Base-by-base conservation (phyloP, 2,888 invertebrate species). In the Agrenia bidenticulata region DNA sequence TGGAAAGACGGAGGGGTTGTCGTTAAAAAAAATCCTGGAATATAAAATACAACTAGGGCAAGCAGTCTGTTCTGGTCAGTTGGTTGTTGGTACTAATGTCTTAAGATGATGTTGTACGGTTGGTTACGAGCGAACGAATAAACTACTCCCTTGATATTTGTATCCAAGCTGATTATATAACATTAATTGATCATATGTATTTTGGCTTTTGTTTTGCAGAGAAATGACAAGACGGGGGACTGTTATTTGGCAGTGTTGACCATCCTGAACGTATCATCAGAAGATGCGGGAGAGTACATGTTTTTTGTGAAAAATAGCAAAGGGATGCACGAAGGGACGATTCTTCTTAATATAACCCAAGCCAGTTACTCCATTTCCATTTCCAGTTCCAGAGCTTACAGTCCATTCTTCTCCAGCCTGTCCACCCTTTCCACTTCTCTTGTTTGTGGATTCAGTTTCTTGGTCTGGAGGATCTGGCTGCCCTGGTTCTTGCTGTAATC, bases 281-380 rank as follows among this genome's bases (percentile, higher is more conserved):
- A 82, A 41, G 86, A 87, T 78, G 82, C 83, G 15, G 87, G 87
- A 26, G 87, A 87, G 78, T 86, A 86, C 80, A 81, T 83, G 70
- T 82, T 87, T 72, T 79, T 87, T 68, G 86, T 86, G 32, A 83
- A 85, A 74, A 87, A 87, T 59, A 80, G 83, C 42, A 83, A 83
- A 75, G 87, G 87, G 61, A 80, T 86, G 71, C 83, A 85, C 53
- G 86, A 87, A 78, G 86, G 86, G 57, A 82, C 82, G 71, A 84
- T 87, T 77, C 81, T 82, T 76, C 82, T 87, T 73, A 87, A 87
- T 79, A 84, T 87, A 78, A 86, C 86, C 19, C 77, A 76, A 69
- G 77, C 77, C 53, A 77, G 77, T 64, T 77, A 73, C 69, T 77
- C 77, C 61, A 67, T 77, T 32, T 77, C 77, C 54, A 68, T 63